phyloP scores from a whole-genome alignment of 1,140 invertebrate species.

The Hycleus phaleratus region DNA sequence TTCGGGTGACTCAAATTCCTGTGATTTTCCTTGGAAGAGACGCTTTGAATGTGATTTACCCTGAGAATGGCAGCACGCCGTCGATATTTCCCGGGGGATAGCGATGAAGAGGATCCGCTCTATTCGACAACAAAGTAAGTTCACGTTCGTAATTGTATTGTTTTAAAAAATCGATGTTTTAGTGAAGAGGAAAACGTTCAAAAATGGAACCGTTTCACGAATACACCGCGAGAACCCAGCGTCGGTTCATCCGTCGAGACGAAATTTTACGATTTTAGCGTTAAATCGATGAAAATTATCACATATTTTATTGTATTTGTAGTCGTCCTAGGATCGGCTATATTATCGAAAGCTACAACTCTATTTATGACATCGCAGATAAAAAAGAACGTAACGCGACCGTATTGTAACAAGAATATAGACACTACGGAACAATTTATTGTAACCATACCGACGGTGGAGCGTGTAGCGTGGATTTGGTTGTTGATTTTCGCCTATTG shows the following conservation, averaged over 20 bases:
- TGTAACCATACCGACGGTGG: conserved; percentile 64
- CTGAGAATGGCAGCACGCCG: no score
- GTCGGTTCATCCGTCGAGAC: conserved; percentile 77
- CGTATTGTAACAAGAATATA: conserved; percentile 76
- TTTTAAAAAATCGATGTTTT: no score
- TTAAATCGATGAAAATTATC: conserved; percentile 73
- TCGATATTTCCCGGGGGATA: no score
- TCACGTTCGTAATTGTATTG: no score
- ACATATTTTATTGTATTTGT: conserved; percentile 75
- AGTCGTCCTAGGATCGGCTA: conserved; percentile 69
- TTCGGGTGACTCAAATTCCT: no score
- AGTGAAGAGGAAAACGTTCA: no score
- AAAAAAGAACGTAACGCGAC: conserved; percentile 59
- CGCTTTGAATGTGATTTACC: no score
- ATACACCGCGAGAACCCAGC: conserved; percentile 74
- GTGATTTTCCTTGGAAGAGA: no score
- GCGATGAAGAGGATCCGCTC: no score
- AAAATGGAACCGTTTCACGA: conserved; percentile 80
- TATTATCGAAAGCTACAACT: conserved; percentile 75
- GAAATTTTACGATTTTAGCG: conserved; percentile 69
- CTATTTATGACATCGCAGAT: conserved; percentile 89
- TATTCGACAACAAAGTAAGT: no score
- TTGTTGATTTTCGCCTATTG: conserved; percentile 75
- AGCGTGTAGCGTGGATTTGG: conserved; percentile 88
- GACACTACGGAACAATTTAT: conserved; percentile 70